phyloP scores from a whole-genome alignment of 2,888 invertebrate species.

The Rotaria macrura region DNA sequence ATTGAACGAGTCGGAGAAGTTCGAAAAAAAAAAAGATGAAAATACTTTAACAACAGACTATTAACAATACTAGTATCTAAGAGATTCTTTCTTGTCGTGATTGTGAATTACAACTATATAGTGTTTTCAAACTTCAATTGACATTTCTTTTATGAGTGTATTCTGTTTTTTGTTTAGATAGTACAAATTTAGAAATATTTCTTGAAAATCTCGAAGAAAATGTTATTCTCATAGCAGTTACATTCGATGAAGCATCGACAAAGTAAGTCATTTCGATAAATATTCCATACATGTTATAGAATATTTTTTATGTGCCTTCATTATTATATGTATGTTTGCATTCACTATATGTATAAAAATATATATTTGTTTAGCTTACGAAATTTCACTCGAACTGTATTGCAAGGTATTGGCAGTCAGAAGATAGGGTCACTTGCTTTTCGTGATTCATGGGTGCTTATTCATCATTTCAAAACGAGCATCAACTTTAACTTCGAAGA shows the following conservation, averaged over 20 bases:
- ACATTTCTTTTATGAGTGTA: conserved; percentile 26
- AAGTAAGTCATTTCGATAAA: conserved; percentile 43
- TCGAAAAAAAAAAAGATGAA: no score
- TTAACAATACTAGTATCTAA: no score
- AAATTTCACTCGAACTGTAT: conserved; percentile 18
- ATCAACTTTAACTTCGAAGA: conserved; percentile 27
- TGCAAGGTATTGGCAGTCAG: conserved; percentile 27
- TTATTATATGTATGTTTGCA: background rate
- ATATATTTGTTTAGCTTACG: conserved; percentile 22
- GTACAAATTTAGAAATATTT: conserved; percentile 50
- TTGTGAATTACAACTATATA: no score
- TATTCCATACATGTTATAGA: background rate
- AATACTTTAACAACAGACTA: no score
- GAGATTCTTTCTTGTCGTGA: no score
- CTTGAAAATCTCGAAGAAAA: conserved; percentile 46
- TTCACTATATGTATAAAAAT: no score
- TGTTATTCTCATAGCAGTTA: conserved; percentile 54
- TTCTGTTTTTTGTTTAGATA: conserved; percentile 42
- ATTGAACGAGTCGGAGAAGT: no score
- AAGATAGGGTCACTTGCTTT: conserved; percentile 25
- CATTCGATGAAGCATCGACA: conserved; percentile 55
- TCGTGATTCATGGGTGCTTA: conserved; percentile 19
- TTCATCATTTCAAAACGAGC: conserved; percentile 9
- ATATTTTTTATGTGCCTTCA: background rate
- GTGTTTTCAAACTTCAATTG: no score